Conservation (phyloP, 2,797 vertebrate species). For the Thripadectes ignobilis region DNA sequence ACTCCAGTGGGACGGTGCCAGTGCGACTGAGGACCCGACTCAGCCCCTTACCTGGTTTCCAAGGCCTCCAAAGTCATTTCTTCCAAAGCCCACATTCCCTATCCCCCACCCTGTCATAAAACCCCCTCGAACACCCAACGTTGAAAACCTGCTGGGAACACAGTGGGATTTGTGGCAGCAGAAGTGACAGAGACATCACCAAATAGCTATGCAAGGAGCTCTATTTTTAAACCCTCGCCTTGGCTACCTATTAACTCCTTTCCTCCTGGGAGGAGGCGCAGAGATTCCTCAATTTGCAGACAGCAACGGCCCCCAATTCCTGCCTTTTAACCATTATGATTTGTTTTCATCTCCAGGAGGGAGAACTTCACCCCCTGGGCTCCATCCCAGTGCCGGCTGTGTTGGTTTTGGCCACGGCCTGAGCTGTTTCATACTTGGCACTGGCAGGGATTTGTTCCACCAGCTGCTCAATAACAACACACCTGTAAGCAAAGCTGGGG, state of each 20-base stretch:
- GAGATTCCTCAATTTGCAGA: slow-evolving; percentile 28
- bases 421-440: slow-evolving; percentile 56
- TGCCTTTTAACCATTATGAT: slow-evolving; percentile 61
- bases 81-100: not conserved
- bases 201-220: slow-evolving; percentile 48
- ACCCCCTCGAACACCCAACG: slow-evolving; percentile 1
- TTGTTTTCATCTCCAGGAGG: slow-evolving; percentile 69
- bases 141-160: slow-evolving; percentile 2
- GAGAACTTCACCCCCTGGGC: slow-evolving; percentile 57
- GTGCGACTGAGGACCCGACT: fast-evolving
- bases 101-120: not conserved
- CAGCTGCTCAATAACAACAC: slow-evolving; percentile 80
- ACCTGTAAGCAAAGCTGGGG: slow-evolving; percentile 71
- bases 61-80: not conserved
- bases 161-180: not conserved
- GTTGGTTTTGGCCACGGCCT: slow-evolving; percentile 71
- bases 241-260: slow-evolving; percentile 49
- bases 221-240: slow-evolving; percentile 60
- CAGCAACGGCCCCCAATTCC: not conserved
- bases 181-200: slow-evolving; percentile 51
- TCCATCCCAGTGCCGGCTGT: slow-evolving; percentile 29
- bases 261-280: not conserved
- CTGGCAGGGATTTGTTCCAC: slow-evolving; percentile 74
- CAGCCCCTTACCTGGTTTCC: not conserved
- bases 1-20: not conserved